These are phyloP conservation scores for Drosophila kambysellisi DNA, from an alignment of 2,888 invertebrate genomes.

Conservation along the genomic window DNA sequence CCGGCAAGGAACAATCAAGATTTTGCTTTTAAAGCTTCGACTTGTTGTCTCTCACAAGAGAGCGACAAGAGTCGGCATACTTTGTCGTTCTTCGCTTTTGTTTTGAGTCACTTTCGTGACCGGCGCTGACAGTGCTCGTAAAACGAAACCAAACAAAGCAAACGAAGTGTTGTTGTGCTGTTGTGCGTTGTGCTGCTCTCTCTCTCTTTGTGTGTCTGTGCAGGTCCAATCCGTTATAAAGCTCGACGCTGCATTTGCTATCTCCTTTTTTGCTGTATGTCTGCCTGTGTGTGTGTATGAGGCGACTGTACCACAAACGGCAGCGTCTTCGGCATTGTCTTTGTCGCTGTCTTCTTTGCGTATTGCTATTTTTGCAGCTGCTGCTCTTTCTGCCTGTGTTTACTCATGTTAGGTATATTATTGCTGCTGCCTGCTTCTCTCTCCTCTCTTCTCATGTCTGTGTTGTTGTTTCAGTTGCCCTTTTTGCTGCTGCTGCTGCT, in stretches of 20 bases:
- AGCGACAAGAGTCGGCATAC: neutral
- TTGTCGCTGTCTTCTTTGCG: conserved; percentile 51
- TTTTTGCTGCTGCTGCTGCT: neutral
- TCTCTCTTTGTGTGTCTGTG: conserved; percentile 28
- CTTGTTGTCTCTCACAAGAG: conserved; percentile 7
- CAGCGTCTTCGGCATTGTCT: conserved; percentile 50
- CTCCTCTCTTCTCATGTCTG: conserved; percentile 1
- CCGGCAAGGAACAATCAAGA: conserved; percentile 31
- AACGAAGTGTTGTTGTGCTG: conserved; percentile 10
- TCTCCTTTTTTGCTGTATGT: conserved; percentile 33
- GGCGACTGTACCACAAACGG: conserved; percentile 53
- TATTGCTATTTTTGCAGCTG: conserved; percentile 64
- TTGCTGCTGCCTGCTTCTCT: conserved; percentile 1
- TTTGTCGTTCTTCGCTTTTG: conserved; percentile 36
- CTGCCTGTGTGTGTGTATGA: conserved; percentile 18
- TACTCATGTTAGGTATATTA: conserved; percentile 30
- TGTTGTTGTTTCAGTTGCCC: neutral
- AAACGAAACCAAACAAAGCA: conserved; percentile 18
- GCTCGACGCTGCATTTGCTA: conserved; percentile 44
- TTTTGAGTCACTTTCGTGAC: conserved; percentile 49
- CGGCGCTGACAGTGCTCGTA: conserved; percentile 4
- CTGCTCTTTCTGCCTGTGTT: conserved; percentile 30
- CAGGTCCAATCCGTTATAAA: conserved; percentile 58
- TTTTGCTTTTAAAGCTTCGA: conserved; percentile 15
- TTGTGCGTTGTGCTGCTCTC: conserved; percentile 10